Conservation (phyloP, 2,888 invertebrate genomes). For the Mythimna albipuncta region DNA sequence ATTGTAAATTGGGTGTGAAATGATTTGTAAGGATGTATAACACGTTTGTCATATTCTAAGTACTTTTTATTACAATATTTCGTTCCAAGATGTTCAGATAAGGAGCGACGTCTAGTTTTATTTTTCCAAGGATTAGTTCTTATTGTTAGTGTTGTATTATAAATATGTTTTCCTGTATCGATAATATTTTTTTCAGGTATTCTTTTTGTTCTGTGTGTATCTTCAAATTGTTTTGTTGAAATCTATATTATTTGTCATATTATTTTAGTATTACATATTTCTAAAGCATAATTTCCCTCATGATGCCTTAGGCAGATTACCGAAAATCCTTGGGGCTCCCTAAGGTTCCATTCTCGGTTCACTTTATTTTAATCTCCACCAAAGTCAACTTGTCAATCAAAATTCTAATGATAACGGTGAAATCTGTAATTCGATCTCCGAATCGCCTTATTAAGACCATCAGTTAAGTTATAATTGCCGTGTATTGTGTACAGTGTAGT, state of each 20-base stretch:
- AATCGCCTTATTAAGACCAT: constrained; percentile 69
- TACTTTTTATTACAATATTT: constrained; percentile 86
- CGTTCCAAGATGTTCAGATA: constrained; percentile 83
- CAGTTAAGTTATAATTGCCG: constrained; percentile 69
- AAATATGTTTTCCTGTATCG: constrained; percentile 82
- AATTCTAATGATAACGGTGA: constrained; percentile 64
- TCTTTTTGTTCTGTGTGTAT: constrained; percentile 73
- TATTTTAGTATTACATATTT: constrained; percentile 55
- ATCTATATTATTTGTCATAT: constrained; percentile 34
- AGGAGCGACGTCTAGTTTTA: constrained; percentile 79
- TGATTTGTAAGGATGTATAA: constrained; percentile 54
- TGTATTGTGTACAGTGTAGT: constrained; percentile 75
- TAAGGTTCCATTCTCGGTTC: constrained; percentile 57
- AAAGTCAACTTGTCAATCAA: constrained; percentile 62
- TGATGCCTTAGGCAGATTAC: constrained; percentile 56
- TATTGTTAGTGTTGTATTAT: constrained; percentile 81
- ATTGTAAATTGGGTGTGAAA: constrained; percentile 68
- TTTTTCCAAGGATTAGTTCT: constrained; percentile 79
- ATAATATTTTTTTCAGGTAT: constrained; percentile 70
- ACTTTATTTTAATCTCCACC: constrained; percentile 50
- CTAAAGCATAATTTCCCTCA: constrained; percentile 60
- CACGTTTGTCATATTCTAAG: constrained; percentile 70
- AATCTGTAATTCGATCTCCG: constrained; percentile 64
- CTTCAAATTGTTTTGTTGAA: constrained; percentile 74
- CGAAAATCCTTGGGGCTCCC: constrained; percentile 46